Base-by-base conservation (phyloP, 2,113 vertebrate genomes). In the Chloebia gouldiae region DNA sequence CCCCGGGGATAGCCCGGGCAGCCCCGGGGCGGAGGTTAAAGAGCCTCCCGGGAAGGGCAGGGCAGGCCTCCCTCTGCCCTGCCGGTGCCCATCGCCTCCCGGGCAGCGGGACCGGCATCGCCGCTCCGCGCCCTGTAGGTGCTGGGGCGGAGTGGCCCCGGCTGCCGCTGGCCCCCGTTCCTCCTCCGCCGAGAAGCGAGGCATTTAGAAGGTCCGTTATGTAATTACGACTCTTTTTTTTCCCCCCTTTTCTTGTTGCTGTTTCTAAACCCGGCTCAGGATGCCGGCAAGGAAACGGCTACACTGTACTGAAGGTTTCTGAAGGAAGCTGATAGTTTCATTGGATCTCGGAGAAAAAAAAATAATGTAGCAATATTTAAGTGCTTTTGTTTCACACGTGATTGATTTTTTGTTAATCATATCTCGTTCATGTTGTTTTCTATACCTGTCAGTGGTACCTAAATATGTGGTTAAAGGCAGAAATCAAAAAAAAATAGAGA, bases 181-280 rank as follows among this genome's bases (percentile, higher is more conserved):
- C n/a, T 77, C 5, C 11, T 47, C n/a, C 37, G 15, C 27, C 1
- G 30, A 31, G 23, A 57, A 75, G 37, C 1, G 13, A 79, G 73
- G 80, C 42, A 14, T 85, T 85, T 72, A 51, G 57, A 30, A 51
- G 24, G 24, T 81, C 73, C 68, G 20, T 91, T 93, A 88, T 60
- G 57, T 65, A 92, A 92, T 92, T 84, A 72, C 10, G 19, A 39
- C 44, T 80, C 63, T 23, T 44, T 71, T 76, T 70, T 37, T 2
- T 1, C 31, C 27, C 13, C 13, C 31, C 39, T 39, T 63, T 37
- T 13, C 33, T 76, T 45, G 6, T 56, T 54, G 17, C 73, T 92
- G 27, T 84, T 76, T 9, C 37, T 94, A 63, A 80, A 60, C 30
- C 18, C 27, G 35, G 45, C 49, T 93, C 44, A 77, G 82, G 92